Conservation (phyloP, 2,888 invertebrate genomes). For the Lypha dubia region DNA sequence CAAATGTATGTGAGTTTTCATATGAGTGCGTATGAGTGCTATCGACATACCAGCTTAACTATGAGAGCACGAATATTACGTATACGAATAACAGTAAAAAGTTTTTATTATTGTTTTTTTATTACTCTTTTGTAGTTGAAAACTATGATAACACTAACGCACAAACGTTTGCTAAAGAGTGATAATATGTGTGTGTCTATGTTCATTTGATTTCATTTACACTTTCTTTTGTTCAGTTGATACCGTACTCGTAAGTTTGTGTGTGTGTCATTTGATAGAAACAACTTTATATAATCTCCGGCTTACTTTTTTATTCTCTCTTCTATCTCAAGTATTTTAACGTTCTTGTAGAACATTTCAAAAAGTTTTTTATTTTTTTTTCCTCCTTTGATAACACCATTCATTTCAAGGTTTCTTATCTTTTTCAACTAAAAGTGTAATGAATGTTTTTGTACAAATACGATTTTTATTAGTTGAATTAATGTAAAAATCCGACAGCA, state of each 20-base stretch:
- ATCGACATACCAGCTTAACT: too few relatives aligned
- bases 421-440: constrained; percentile 4
- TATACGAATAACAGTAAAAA: too few relatives aligned
- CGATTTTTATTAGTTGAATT: constrained; percentile 32
- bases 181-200: neutral
- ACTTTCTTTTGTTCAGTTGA: neutral
- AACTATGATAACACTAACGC: neutral
- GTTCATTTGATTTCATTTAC: neutral
- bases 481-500: constrained; percentile 2
- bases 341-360: constrained; percentile 8
- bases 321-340: constrained; percentile 14
- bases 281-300: constrained; percentile 38
- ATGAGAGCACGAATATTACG: too few relatives aligned
- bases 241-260: neutral
- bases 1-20: too few relatives aligned
- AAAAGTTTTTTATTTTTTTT: neutral
- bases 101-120: too few relatives aligned
- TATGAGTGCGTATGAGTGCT: too few relatives aligned
- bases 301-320: constrained; percentile 4
- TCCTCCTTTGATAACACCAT: too few relatives aligned
- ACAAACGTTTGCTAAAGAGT: too few relatives aligned
- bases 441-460: neutral
- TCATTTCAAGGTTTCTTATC: constrained; percentile 16
- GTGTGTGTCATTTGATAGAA: constrained; percentile 12
- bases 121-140: too few relatives aligned